These are phyloP conservation scores for Noctua janthina DNA, from an alignment of 2,888 invertebrate species.

Conservation along the genomic window DNA sequence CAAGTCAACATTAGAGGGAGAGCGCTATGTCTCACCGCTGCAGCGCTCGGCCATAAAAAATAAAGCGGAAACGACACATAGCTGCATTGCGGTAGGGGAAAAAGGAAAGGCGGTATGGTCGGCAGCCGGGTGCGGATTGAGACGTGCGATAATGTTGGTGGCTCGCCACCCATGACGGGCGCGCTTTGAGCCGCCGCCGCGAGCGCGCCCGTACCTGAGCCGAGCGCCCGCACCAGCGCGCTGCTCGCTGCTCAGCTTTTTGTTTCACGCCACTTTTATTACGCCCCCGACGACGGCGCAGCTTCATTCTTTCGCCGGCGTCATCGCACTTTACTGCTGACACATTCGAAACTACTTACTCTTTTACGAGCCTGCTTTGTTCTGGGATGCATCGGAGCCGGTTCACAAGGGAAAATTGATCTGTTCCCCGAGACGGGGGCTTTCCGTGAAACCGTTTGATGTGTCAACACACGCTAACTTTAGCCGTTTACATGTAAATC, in stretches of 20 bases:
- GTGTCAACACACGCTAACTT: constrained; percentile 77
- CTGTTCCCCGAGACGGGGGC: constrained; percentile 74
- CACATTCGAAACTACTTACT: constrained; percentile 87
- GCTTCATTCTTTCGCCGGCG: constrained; percentile 79
- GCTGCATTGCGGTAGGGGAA: constrained; percentile 90
- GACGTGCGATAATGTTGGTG: constrained; percentile 90
- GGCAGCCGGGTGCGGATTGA: constrained; percentile 90
- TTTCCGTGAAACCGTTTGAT: constrained; percentile 83
- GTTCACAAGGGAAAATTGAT: constrained; percentile 87
- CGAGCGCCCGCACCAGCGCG: constrained; percentile 73
- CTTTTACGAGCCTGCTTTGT: constrained; percentile 86
- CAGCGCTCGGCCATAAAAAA: constrained; percentile 88
- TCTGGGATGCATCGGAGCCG: constrained; percentile 76
- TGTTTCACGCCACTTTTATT: constrained; percentile 89
- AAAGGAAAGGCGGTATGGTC: constrained; percentile 89
- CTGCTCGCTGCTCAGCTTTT: constrained; percentile 79
- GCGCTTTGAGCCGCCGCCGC: constrained; percentile 86
- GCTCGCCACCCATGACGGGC: constrained; percentile 90
- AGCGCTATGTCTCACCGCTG: constrained; percentile 87
- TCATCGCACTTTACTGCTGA: constrained; percentile 85
- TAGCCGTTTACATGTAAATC: constrained; percentile 72
- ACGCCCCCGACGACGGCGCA: constrained; percentile 81
- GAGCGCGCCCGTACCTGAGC: constrained; percentile 72
- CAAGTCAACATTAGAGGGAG: constrained; percentile 83
- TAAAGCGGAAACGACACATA: constrained; percentile 90